Percentiles rank a stretch among this genome's conserved stretches.
These are phyloP conservation scores for Pollenia angustigena DNA, from an alignment of 2,888 invertebrate species.

Conservation along the genomic window DNA sequence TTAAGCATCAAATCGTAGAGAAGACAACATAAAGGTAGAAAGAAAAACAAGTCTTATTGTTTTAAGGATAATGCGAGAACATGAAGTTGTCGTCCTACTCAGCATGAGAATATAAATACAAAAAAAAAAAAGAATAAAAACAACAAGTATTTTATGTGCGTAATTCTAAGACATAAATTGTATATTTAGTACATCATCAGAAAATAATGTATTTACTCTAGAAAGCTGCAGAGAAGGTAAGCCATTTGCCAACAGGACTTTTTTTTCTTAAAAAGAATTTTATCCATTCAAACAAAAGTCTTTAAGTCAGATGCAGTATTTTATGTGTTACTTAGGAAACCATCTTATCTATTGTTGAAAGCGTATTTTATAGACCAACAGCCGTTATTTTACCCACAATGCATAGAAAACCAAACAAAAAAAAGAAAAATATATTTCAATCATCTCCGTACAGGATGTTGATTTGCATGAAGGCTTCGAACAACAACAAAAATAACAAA, in stretches of 20 bases:
- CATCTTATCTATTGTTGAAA: constrained; percentile 8
- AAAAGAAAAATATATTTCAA: constrained; percentile 1
- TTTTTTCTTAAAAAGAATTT: not conserved
- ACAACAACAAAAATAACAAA: constrained; percentile 17
- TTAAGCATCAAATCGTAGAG: constrained; percentile 21
- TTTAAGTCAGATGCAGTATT: not conserved
- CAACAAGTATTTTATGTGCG: constrained; percentile 55
- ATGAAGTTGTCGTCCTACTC: not conserved
- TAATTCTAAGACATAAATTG: constrained; percentile 44
- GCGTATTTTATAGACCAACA: constrained; percentile 51
- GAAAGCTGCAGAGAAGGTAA: not conserved
- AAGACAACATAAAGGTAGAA: constrained; percentile 25
- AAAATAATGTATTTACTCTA: constrained; percentile 16
- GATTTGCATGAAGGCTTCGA: constrained; percentile 65
- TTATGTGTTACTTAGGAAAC: not conserved
- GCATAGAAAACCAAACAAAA: constrained; percentile 19
- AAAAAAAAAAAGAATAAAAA: constrained; percentile 18
- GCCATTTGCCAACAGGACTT: not conserved
- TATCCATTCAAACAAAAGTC: not conserved
- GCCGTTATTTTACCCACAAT: constrained; percentile 73
- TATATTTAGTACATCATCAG: constrained; percentile 34
- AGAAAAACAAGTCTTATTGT: constrained; percentile 29
- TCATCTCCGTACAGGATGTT: constrained; percentile 28
- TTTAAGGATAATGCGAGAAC: constrained; percentile 40
- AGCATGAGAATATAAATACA: constrained; percentile 11